Conservation (phyloP, 1,140 invertebrate genomes). For the Eurosta solidaginis region DNA sequence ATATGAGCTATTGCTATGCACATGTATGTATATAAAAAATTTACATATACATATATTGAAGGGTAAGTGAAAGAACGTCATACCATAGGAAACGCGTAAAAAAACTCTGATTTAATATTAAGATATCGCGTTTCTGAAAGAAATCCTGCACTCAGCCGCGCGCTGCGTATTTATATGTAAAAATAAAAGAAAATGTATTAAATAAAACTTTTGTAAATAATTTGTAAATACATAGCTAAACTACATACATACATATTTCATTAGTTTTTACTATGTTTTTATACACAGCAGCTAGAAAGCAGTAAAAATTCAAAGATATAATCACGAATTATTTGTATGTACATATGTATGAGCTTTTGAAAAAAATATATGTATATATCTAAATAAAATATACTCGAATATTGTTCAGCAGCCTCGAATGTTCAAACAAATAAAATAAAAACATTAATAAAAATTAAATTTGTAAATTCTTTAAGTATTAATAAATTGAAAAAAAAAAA, state of each 20-base stretch:
- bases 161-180: too few species aligned
- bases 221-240: neutral
- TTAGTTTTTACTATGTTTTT: neutral
- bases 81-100: too few species aligned
- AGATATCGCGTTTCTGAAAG: too few species aligned
- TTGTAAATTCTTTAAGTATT: neutral
- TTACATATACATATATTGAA: too few species aligned
- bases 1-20: too few species aligned
- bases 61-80: too few species aligned
- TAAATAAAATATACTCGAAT: neutral
- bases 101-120: too few species aligned
- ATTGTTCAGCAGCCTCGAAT: neutral
- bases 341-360: conserved; percentile 1
- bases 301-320: neutral
- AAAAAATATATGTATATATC: neutral
- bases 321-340: neutral
- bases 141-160: too few species aligned
- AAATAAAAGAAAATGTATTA: too few species aligned
- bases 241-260: neutral
- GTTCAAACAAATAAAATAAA: neutral
- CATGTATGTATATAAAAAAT: neutral
- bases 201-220: too few species aligned
- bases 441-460: neutral
- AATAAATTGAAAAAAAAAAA: neutral
- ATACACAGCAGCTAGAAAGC: neutral